Evolutionary conservation across 1,140 invertebrate species (phyloP).

Genomic region (Wasmannia auropunctata): DNA sequence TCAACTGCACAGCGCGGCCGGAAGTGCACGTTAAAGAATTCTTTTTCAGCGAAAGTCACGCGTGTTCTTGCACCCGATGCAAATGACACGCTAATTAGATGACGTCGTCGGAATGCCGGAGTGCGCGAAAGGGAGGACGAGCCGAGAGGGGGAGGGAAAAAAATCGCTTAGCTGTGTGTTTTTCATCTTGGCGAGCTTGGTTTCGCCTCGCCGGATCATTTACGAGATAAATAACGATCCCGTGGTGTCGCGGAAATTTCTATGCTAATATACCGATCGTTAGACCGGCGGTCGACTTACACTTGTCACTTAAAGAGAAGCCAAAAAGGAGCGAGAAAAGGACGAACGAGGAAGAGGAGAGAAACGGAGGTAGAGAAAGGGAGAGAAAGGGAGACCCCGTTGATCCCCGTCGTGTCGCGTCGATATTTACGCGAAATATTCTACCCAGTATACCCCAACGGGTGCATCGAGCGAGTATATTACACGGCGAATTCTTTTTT

Average conservation of each 20-base stretch:
- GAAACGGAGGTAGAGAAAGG: not conserved
- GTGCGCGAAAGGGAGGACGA: not conserved
- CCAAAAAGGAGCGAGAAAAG: not conserved
- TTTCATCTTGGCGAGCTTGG: not conserved
- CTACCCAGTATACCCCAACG: not conserved
- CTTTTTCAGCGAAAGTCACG: not conserved
- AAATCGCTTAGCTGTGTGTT: not conserved
- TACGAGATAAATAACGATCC: conserved; percentile 2
- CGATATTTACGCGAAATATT: conserved; percentile 3
- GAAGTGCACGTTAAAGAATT: not conserved
- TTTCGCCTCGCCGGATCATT: not conserved
- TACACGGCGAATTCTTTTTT: not conserved
- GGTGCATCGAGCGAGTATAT: not conserved
- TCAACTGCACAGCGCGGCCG: not conserved
- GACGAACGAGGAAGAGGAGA: not conserved
- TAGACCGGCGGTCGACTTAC: not conserved
- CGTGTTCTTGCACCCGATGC: not conserved
- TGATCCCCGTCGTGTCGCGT: too few relatives aligned
- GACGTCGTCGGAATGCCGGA: conserved; percentile 17
- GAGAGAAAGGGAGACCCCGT: not conserved
- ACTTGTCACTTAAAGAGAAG: not conserved
- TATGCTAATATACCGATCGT: conserved; percentile 39
- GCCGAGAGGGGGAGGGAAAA: not conserved
- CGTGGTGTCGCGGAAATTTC: not conserved
- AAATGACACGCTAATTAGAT: conserved; percentile 17